Conservation (phyloP, 2,113 vertebrate genomes). For the Mugil cephalus region DNA sequence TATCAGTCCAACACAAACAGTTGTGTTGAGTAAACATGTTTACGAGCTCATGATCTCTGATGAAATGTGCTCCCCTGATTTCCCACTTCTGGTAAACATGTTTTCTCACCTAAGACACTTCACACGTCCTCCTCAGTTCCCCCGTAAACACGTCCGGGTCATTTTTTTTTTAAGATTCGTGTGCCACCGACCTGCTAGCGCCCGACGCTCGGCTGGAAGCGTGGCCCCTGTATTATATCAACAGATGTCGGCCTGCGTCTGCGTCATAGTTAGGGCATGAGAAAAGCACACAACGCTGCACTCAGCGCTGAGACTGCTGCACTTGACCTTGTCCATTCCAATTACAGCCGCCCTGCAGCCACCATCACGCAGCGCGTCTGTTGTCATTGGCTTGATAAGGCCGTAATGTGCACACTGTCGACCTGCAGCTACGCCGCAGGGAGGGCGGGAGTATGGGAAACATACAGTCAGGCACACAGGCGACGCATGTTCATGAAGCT, state of each 20-base stretch:
- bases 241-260: conserved; percentile 61
- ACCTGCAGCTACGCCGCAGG: conserved; percentile 49
- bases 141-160: conserved; percentile 9
- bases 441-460: background rate
- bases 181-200: background rate
- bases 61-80: conserved; percentile 40
- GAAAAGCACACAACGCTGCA: conserved; percentile 52
- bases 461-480: background rate
- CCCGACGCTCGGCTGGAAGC: conserved; percentile 24
- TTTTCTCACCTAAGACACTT: conserved; percentile 56
- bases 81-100: conserved; percentile 43
- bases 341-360: conserved; percentile 59
- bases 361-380: conserved; percentile 45
- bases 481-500: background rate
- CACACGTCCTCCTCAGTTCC: conserved; percentile 1
- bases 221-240: conserved; percentile 46
- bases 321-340: conserved; percentile 74
- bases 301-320: conserved; percentile 50
- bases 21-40: conserved; percentile 54
- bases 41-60: conserved; percentile 43
- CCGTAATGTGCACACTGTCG: conserved; percentile 17
- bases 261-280: conserved; percentile 60
- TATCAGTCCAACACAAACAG: conserved; percentile 50
- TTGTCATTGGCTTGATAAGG: conserved; percentile 56
- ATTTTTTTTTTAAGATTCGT: conserved; percentile 8